These are phyloP conservation scores for Papilio polyxenes DNA, from an alignment of 1,140 invertebrate genomes.

Conservation along the genomic window DNA sequence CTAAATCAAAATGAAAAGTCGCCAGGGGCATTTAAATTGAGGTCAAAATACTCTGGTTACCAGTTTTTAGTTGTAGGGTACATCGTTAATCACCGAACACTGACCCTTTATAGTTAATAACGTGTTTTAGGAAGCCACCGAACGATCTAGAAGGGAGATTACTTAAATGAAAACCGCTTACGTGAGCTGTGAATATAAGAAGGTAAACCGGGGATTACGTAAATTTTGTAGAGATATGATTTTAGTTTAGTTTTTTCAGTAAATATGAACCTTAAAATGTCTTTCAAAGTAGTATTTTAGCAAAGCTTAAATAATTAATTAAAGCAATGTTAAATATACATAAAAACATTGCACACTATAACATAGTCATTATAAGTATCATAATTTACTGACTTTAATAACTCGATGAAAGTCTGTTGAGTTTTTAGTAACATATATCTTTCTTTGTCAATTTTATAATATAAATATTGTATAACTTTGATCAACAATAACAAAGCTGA, in stretches of 20 bases:
- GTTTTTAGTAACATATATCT: too few species aligned
- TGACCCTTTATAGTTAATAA: slow-evolving; percentile 52
- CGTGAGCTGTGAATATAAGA: slow-evolving; percentile 60
- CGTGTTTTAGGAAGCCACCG: slow-evolving; percentile 39
- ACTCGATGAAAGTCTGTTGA: too few species aligned
- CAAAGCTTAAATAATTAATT: too few species aligned
- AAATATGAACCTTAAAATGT: neutral
- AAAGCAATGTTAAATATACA: too few species aligned
- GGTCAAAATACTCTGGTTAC: neutral
- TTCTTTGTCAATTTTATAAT: too few species aligned
- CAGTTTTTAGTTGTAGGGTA: slow-evolving; percentile 4
- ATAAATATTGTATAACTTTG: neutral
- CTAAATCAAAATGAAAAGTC: slow-evolving; percentile 24
- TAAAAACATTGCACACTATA: too few species aligned
- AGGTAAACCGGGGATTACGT: slow-evolving; percentile 39
- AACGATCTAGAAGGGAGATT: slow-evolving; percentile 53
- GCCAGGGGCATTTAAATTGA: neutral
- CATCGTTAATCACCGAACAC: slow-evolving; percentile 11
- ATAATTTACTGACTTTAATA: too few species aligned
- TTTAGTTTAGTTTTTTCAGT: neutral
- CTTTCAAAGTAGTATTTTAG: neutral
- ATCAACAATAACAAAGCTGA: too few species aligned
- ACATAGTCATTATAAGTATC: too few species aligned
- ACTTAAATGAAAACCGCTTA: slow-evolving; percentile 63
- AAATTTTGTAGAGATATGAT: neutral